Base-by-base conservation (phyloP, 30 jellyfish, hydroid and myxozoan genomes). In the Aurelia aurita region DNA sequence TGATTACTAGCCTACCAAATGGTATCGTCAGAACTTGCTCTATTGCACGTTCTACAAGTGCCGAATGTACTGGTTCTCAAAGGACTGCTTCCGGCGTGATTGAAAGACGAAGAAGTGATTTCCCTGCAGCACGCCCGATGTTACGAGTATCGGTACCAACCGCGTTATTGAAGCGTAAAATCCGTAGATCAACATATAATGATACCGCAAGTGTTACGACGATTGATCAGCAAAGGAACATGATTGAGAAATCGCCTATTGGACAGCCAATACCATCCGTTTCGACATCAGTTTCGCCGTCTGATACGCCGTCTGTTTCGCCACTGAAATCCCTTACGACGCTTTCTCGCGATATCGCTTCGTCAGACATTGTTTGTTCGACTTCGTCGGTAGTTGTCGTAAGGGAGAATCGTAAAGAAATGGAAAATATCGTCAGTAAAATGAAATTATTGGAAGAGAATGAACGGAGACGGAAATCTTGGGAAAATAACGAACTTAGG, bases 71-170 rank as follows among this genome's bases (percentile, higher is more conserved):
- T 4, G 9, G 51, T 15, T 39, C 51, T 8, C 51, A 39, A 39
- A 39, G 9, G 51, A 7, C 51, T 39, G 15, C 51, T 39, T 39
- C 51, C 13, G 9, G 13, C 16, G 51, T 39, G 51, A 39, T 39
- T 34, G 28, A 31, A 19, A 58, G 79, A 18, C 88, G 71, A 22
- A 22, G 16, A 35, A 60, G 79, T 58, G 86, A 74, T 15, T 20
- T 60, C 9, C 79, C 79, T 2, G 76, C 79, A 25, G 57, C 69
- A 10, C 45, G 51, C 19, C 32, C 66, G 32, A 72, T 32, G n/a
- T 72, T 77, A 12, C 88, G 79, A n/a, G 54, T 77, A 21, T 77
- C 88, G 6, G 88, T 77, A 14, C 88, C 88, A 54, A 77, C 26
- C 3, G 51, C 67, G 23, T 60, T 77, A 47, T 49, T 77, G 54